phyloP scores from a whole-genome alignment of 2,797 vertebrate genomes.

The Crax fasciolata region DNA sequence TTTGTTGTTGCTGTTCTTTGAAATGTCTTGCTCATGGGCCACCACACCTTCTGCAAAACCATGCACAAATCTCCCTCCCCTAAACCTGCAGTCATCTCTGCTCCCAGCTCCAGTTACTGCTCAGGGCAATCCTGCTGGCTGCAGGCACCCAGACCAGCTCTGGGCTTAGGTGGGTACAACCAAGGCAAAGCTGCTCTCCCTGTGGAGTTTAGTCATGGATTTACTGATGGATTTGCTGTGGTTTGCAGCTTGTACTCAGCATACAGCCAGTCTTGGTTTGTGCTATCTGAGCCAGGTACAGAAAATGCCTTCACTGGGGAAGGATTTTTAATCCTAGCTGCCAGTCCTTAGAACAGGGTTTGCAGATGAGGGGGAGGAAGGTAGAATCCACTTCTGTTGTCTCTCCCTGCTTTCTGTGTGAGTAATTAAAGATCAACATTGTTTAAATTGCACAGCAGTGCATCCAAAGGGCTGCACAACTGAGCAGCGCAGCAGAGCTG shows the following conservation, averaged over 20 bases:
- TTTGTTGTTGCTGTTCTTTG: not conserved
- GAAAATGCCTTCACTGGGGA: not conserved
- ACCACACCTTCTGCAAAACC: not conserved
- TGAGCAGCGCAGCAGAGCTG: not conserved
- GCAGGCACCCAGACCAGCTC: not conserved
- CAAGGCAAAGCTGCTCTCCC: not conserved
- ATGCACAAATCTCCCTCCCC: not conserved
- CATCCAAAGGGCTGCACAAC: not conserved
- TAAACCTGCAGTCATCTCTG: accelerated
- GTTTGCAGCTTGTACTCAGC: not conserved
- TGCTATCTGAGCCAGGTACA: not conserved
- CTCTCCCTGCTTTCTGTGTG: not conserved
- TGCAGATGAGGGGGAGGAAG: not conserved
- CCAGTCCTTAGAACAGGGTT: not conserved
- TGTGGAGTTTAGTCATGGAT: not conserved
- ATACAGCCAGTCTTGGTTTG: not conserved
- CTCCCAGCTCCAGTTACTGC: accelerated
- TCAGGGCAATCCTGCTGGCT: not conserved
- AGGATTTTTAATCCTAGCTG: not conserved
- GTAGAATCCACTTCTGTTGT: not conserved
- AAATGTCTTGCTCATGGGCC: accelerated
- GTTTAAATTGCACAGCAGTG: not conserved
- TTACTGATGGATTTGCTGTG: not conserved
- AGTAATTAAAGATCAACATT: not conserved
- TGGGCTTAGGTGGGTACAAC: not conserved